Conservation (phyloP, 2,113 vertebrate genomes). For the Spermophilus dauricus region DNA sequence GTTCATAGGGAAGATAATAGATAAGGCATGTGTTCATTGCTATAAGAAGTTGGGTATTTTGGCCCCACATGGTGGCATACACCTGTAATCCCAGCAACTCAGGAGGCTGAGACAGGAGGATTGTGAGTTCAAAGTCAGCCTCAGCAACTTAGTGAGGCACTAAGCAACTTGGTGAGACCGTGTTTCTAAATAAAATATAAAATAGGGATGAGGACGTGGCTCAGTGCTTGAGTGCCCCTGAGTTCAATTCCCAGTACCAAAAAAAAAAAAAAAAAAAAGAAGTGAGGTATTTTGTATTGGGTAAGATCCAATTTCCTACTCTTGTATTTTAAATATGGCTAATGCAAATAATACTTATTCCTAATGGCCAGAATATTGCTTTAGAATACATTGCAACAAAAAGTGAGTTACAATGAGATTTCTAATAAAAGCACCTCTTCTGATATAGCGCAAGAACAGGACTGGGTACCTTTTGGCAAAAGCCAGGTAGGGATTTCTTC, state of each 20-base stretch:
- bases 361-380: background rate
- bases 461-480: background rate
- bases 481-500: background rate
- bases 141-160: too few relatives aligned
- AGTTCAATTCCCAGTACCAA: too few relatives aligned
- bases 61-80: too few relatives aligned
- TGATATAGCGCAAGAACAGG: background rate
- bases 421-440: background rate
- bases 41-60: background rate
- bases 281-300: background rate
- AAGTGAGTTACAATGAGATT: background rate
- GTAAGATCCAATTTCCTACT: background rate
- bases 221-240: too few relatives aligned
- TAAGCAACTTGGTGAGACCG: too few relatives aligned
- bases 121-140: too few relatives aligned
- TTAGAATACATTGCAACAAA: background rate
- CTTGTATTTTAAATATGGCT: background rate
- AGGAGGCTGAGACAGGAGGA: too few relatives aligned
- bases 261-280: too few relatives aligned
- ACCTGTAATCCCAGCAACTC: too few relatives aligned
- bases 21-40: background rate
- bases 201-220: too few relatives aligned
- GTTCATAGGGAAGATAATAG: background rate
- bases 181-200: too few relatives aligned
- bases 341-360: slow-evolving; percentile 42